Percentiles rank a stretch among this genome's conserved stretches.
phyloP scores from a whole-genome alignment of 2,888 invertebrate species.

The Perizoma affinitatum region DNA sequence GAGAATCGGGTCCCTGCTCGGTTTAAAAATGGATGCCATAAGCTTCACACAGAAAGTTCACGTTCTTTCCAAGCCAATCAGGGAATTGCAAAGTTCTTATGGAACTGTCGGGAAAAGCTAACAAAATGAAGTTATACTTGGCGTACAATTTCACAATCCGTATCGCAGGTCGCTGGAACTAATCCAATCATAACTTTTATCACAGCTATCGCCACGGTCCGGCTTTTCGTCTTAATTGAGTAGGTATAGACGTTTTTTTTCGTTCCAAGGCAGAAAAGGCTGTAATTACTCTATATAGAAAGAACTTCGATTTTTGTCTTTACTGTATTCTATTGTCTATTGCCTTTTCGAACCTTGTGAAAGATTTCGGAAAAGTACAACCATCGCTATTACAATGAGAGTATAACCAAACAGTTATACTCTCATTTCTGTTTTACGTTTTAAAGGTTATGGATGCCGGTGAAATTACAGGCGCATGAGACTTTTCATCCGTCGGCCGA shows the following conservation, averaged over 20 bases:
- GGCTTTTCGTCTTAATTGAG: constrained; percentile 18
- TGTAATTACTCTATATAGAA: constrained; percentile 3
- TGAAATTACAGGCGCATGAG: too few species aligned
- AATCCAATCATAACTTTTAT: constrained; percentile 40
- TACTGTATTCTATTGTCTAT: too few species aligned
- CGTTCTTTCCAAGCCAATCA: constrained; percentile 5
- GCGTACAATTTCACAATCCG: constrained; percentile 2
- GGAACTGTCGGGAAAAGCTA: constrained; percentile 6
- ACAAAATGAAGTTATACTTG: constrained; percentile 11
- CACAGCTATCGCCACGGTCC: constrained; percentile 18
- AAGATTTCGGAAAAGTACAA: too few species aligned
- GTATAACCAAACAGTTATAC: too few species aligned
- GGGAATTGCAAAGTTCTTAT: constrained; percentile 8
- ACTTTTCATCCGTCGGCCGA: too few species aligned
- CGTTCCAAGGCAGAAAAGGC: constrained; percentile 7
- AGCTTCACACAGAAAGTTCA: neutral
- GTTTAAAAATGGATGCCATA: too few species aligned
- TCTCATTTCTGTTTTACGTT: too few species aligned
- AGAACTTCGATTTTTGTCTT: neutral
- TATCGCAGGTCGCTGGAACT: constrained; percentile 17
- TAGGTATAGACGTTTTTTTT: too few species aligned
- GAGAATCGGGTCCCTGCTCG: too few species aligned
- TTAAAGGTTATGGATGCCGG: too few species aligned
- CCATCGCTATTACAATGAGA: too few species aligned
- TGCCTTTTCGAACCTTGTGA: too few species aligned